Evolutionary conservation across 1,140 invertebrate genomes (phyloP), one percentile per base, ranked within the genome.

Genomic region (Musca domestica): DNA sequence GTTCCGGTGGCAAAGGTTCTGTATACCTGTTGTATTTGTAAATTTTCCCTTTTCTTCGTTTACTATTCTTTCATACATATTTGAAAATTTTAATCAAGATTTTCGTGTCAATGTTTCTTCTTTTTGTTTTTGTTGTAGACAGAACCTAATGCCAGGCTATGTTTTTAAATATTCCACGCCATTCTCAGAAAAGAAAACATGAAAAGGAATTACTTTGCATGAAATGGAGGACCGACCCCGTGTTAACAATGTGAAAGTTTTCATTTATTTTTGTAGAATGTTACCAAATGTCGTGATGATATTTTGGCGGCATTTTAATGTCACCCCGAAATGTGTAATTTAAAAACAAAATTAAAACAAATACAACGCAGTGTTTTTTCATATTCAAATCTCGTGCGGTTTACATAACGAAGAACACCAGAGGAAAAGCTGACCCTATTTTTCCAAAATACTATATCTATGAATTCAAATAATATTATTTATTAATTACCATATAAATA

Each of bases 11-110:
- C 54, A 30, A 58, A 27, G 27, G 25, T 58, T 27, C 9, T 41
- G 34, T 41, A 58, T 58, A 58, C 54, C 54, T 58, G 54, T 58
- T 58, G 54, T 58, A 25, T 58, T 58, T 27, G 19, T 1, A 41
- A 12, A 20, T 15, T 27, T 58, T 58, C 15, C n/a, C 27, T 23
- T 54, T 25, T 15, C 12, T 54, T 54, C 23, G 20, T 54, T 34
- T 47, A 9, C 10, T 12, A 63, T 69, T n/a, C 67, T 74, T 77
- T 76, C 76, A 78, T 78, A 78, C 78, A 78, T 78, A 78, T 78
- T 78, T 78, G 71, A 78, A 71, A 75, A 75, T 78, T 78, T 73
- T 78, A 78, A 78, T 78, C 76, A 78, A 78, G 76, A 78, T 64
- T 41, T 64, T 64, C 61, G 61, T 64, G 61, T n/a, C 46, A 48